These are phyloP conservation scores for Lacerta bilineata DNA, from an alignment of 2,797 vertebrate genomes.

Conservation along the genomic window DNA sequence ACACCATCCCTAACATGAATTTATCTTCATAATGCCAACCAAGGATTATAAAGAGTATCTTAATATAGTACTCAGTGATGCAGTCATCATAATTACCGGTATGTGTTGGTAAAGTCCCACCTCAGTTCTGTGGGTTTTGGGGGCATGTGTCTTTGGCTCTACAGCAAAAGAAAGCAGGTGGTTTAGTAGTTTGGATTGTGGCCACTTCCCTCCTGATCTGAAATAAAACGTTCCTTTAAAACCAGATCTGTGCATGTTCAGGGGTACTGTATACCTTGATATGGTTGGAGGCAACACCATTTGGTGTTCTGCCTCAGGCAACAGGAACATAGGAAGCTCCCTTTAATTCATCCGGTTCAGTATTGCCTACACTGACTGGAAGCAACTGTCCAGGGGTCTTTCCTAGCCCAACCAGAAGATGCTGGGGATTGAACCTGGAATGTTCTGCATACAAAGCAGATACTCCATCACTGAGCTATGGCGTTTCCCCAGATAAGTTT, in stretches of 20 bases:
- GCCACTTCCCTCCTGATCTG: not conserved
- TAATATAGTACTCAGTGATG: no score
- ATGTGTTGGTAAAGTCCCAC: not conserved
- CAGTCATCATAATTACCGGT: no score
- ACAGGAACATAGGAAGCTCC: no score
- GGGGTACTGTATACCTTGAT: not conserved
- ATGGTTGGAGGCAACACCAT: not conserved
- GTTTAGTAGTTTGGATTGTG: not conserved
- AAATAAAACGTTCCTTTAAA: not conserved
- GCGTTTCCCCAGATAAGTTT: not conserved
- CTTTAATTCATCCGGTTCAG: no score
- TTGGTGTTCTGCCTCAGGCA: not conserved
- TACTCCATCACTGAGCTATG: no score
- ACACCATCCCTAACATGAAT: no score
- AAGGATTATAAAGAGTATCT: no score
- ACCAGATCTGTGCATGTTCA: not conserved
- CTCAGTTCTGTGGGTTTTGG: not conserved
- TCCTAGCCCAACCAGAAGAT: not conserved
- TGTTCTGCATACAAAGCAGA: no score
- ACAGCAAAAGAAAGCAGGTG: not conserved
- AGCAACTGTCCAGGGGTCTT: not conserved
- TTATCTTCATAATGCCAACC: no score
- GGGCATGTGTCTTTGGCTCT: not conserved
- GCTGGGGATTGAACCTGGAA: no score
- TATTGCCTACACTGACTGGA: no score